phyloP scores from a whole-genome alignment of 2,113 vertebrate species.

The Sinosuthora webbiana region DNA sequence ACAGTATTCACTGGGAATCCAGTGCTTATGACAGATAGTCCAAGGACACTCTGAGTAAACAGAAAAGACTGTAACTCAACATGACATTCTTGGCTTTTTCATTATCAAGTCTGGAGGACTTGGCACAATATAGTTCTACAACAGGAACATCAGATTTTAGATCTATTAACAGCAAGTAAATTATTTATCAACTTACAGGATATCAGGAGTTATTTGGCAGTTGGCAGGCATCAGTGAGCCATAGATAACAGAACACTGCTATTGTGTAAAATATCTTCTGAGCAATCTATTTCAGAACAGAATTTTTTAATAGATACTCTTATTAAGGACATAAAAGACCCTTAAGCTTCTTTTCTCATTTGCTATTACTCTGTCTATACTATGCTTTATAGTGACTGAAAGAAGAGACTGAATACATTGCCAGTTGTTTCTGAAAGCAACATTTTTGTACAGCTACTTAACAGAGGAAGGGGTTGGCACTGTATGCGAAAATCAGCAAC shows the following conservation, averaged over 20 bases:
- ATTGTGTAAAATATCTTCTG: background rate
- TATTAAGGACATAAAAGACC: background rate
- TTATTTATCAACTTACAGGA: conserved; percentile 65
- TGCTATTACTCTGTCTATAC: background rate
- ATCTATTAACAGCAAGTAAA: conserved; percentile 56
- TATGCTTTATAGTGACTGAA: background rate
- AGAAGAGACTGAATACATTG: background rate
- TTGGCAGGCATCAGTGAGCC: conserved; percentile 29
- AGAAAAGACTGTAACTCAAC: background rate
- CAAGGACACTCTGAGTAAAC: background rate
- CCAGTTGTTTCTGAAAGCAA: background rate
- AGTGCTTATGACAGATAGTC: background rate
- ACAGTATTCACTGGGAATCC: background rate
- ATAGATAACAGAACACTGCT: background rate
- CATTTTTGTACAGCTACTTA: background rate
- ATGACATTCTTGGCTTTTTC: background rate
- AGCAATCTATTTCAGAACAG: background rate
- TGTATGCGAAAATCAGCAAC: background rate
- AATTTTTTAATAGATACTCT: background rate
- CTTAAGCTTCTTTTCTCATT: background rate
- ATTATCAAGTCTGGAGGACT: conserved; percentile 5
- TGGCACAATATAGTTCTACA: conserved; percentile 25
- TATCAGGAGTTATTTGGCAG: conserved; percentile 45
- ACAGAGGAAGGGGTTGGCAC: background rate
- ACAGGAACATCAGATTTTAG: conserved; percentile 60